Base-by-base conservation (phyloP, 2,888 invertebrate genomes). In the Campoletis raptor region DNA sequence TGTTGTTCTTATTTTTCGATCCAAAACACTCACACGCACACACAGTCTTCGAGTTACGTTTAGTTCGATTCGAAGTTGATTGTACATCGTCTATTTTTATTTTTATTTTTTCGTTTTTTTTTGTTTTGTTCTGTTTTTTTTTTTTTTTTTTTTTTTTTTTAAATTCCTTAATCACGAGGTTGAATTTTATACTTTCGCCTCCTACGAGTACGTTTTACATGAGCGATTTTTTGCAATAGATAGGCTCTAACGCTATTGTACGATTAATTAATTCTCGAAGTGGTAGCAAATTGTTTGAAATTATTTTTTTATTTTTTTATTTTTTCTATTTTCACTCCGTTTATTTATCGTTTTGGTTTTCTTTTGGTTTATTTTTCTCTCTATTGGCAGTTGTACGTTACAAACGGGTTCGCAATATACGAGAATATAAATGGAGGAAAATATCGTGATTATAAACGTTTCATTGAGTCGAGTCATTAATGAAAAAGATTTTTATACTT, bases 41-140 rank as follows among this genome's bases (percentile, higher is more conserved):
- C 66, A 52, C 77, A 79, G 70, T 70, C 79, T 70, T 81, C 81
- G 81, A 81, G 72, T 86, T 85, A 86, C 78, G n/a, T 81, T 81
- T 78, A 86, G 78, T 86, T 86, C 86, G 86, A 86, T 86, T 86
- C 85, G 84, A 81, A 87, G 82, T 88, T 86, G 86, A 88, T 88
- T 87, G 88, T 88, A 88, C 87, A 88, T 85, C 81, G 86, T 85
- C 88, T 45, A 81, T 84, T 18, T 81, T 74, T 74, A 40, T 78
- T 64, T 85, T 66, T 30, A 64, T 42, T 74, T 2, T 73, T 9
- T 66, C 37, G 37, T 64, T 73, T 42, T 52, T 64, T 8, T 48
- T 73, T 45, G 15, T 52, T 36, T 9, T 61, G n/a, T n/a, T n/a
- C n/a, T n/a, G n/a, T n/a, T n/a, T n/a, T 8, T 48, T 73, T 45